A percentile compares a stretch with the other conserved stretches of the same genome.
phyloP scores from a whole-genome alignment of 2,888 invertebrate genomes.

The Cryptocephalus primarius region DNA sequence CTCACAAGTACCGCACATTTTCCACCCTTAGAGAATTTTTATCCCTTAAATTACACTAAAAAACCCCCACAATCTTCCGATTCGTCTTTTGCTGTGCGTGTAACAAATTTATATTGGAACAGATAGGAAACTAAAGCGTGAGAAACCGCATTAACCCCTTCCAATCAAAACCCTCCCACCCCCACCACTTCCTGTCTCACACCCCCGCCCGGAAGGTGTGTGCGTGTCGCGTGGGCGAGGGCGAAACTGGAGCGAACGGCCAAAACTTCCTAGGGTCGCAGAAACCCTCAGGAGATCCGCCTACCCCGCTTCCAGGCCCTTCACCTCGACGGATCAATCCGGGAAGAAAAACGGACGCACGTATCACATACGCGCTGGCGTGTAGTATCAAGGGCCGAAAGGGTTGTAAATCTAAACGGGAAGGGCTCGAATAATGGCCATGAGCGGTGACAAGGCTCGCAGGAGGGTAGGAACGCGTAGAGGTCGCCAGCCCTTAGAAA shows the following conservation, averaged over 20 bases:
- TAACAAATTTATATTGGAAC: too few relatives aligned
- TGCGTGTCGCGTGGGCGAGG: not conserved
- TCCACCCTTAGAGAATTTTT: too few relatives aligned
- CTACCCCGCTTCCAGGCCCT: not conserved
- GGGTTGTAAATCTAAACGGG: conserved; percentile 1
- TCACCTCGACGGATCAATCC: not conserved
- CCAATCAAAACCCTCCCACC: too few relatives aligned
- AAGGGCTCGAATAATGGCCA: conserved; percentile 10
- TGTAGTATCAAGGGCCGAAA: not conserved
- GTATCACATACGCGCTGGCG: not conserved
- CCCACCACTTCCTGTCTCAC: too few relatives aligned
- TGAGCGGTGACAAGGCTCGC: conserved; percentile 7
- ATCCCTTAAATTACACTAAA: too few relatives aligned
- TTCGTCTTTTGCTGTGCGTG: too few relatives aligned
- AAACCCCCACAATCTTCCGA: too few relatives aligned
- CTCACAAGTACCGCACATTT: too few relatives aligned
- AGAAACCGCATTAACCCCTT: too few relatives aligned
- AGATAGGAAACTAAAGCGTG: too few relatives aligned
- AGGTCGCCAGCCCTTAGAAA: conserved; percentile 5
- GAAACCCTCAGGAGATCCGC: conserved; percentile 1
- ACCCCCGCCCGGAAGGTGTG: not conserved
- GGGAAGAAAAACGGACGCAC: not conserved
- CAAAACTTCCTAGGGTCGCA: conserved; percentile 1
- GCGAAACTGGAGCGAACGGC: conserved; percentile 5
- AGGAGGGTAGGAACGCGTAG: conserved; percentile 5